phyloP scores from a whole-genome alignment of 1,140 invertebrate genomes.

The Sinella curviseta region DNA sequence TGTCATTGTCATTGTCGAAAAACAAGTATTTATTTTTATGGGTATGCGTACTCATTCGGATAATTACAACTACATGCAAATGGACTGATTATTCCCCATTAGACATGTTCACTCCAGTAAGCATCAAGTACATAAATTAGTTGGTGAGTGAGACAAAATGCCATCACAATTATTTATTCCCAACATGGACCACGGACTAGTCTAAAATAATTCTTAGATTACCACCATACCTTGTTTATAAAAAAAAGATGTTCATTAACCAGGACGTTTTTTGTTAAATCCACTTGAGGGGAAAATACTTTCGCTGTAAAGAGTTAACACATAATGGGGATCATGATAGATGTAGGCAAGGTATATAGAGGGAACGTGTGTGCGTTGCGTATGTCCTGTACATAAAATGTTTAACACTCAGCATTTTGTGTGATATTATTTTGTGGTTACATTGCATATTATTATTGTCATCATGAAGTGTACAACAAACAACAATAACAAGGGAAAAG shows the following conservation, averaged over 20 bases:
- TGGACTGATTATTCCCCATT: conserved; percentile 14
- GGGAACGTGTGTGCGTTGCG: no score
- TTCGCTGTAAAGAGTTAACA: no score
- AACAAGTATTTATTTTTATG: neutral
- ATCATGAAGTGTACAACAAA: no score
- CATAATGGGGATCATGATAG: no score
- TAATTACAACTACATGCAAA: conserved; percentile 7
- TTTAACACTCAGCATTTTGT: no score
- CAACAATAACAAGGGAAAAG: no score
- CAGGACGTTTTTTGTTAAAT: conserved; percentile 1
- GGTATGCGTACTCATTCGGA: conserved; percentile 5
- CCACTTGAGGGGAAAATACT: no score
- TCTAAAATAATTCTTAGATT: neutral
- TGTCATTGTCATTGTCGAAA: no score
- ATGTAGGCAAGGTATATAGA: no score
- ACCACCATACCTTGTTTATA: neutral
- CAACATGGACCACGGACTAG: neutral
- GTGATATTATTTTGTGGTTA: no score
- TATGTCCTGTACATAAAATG: no score
- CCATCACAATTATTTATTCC: conserved; percentile 18
- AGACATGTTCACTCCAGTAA: neutral
- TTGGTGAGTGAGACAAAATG: conserved; percentile 10
- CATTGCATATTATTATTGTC: no score
- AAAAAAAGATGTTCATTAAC: neutral
- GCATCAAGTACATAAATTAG: conserved; percentile 18